These are phyloP conservation scores for Coelopa pilipes DNA, from an alignment of 2,888 invertebrate genomes.

Conservation along the genomic window DNA sequence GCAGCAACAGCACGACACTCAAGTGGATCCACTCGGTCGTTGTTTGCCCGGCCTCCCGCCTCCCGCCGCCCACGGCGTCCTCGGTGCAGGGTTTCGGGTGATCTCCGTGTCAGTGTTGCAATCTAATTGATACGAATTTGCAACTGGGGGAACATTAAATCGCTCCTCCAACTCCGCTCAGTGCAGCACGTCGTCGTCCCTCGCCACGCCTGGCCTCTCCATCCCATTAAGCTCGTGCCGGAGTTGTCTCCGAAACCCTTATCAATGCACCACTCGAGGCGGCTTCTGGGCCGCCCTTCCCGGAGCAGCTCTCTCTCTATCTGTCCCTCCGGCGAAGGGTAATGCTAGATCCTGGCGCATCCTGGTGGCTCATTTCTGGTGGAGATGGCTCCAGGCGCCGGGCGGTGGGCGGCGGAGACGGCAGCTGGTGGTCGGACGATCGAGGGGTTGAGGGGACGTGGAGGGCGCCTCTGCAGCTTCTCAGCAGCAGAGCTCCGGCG, in stretches of 20 bases:
- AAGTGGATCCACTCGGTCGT: constrained; percentile 12
- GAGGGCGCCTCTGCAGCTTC: constrained; percentile 5
- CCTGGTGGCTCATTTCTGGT: constrained; percentile 19
- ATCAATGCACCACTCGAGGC: constrained; percentile 32
- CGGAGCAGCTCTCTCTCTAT: not conserved
- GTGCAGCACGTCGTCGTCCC: constrained; percentile 7
- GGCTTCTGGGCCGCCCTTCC: constrained; percentile 29
- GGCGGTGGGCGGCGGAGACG: no score
- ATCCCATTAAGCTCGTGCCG: not conserved
- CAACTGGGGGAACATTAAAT: constrained; percentile 36
- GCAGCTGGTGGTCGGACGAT: no score
- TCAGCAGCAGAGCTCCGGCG: not conserved
- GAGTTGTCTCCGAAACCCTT: constrained; percentile 6
- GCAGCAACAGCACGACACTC: constrained; percentile 17
- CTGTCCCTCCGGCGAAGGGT: not conserved
- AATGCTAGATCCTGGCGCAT: constrained; percentile 1
- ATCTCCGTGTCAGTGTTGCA: constrained; percentile 30
- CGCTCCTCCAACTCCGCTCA: constrained; percentile 25
- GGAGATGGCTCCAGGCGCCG: not conserved
- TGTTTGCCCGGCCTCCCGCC: not conserved
- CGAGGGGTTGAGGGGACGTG: not conserved
- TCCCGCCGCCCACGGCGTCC: not conserved
- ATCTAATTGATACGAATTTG: constrained; percentile 39
- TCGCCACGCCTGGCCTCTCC: not conserved
- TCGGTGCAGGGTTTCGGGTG: constrained; percentile 16